Conservation (phyloP, 1,140 invertebrate genomes). For the Papilio dardanus region DNA sequence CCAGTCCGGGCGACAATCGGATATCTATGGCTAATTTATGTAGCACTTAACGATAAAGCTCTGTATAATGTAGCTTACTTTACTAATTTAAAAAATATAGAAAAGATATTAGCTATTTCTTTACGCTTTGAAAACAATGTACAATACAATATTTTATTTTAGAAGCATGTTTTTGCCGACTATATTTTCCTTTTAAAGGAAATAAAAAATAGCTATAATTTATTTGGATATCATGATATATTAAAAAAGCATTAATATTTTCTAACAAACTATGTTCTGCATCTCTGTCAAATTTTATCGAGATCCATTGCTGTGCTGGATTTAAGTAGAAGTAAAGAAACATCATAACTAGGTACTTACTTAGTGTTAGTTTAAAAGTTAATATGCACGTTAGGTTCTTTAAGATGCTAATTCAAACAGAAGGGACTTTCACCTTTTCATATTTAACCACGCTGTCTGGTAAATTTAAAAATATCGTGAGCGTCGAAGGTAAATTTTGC, state of each 20-base stretch:
- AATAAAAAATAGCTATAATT: too few species aligned
- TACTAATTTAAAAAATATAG: slow-evolving; percentile 25
- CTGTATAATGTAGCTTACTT: slow-evolving; percentile 23
- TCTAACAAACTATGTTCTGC: too few species aligned
- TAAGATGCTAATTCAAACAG: not conserved
- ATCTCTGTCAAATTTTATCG: too few species aligned
- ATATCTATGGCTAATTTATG: slow-evolving; percentile 33
- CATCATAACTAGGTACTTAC: too few species aligned
- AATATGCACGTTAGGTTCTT: too few species aligned
- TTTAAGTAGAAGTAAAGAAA: too few species aligned
- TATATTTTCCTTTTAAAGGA: too few species aligned
- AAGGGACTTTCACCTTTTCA: not conserved
- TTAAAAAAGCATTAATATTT: too few species aligned
- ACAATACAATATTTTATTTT: not conserved
- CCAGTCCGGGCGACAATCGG: slow-evolving; percentile 1
- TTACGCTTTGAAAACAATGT: not conserved
- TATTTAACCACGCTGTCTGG: not conserved
- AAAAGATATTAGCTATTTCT: not conserved
- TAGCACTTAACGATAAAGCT: slow-evolving; percentile 27
- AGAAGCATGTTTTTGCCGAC: too few species aligned
- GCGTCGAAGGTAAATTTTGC: not conserved
- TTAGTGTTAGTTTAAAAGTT: too few species aligned
- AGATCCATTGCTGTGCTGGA: too few species aligned
- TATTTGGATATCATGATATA: too few species aligned
- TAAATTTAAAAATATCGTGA: slow-evolving; percentile 14